phyloP scores from a whole-genome alignment of 1,140 invertebrate genomes.

The Heliconius congener region DNA sequence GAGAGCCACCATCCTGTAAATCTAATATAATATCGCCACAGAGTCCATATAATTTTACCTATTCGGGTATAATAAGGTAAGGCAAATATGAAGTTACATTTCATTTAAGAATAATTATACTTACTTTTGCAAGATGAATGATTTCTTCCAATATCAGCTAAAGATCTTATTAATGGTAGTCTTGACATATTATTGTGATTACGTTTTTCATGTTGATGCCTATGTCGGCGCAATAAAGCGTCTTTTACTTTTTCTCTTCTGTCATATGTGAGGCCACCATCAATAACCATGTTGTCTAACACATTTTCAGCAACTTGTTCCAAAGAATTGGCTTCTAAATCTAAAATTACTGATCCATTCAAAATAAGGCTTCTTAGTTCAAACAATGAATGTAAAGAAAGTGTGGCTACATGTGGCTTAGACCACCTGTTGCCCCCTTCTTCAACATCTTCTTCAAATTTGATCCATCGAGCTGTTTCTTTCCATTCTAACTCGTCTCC shows the following conservation, averaged over 20 bases:
- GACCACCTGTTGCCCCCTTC: slow-evolving; percentile 97
- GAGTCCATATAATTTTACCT: slow-evolving; percentile 51
- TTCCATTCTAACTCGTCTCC: slow-evolving; percentile 97
- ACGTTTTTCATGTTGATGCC: slow-evolving; percentile 96
- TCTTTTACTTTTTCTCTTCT: slow-evolving; percentile 92
- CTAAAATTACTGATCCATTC: slow-evolving; percentile 94
- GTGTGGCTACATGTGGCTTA: slow-evolving; percentile 95
- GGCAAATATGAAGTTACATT: slow-evolving; percentile 12
- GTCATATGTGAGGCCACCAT: slow-evolving; percentile 87
- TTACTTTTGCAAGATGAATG: slow-evolving; percentile 97
- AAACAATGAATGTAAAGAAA: slow-evolving; percentile 95
- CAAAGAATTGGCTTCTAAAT: slow-evolving; percentile 92
- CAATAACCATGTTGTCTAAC: slow-evolving; percentile 94
- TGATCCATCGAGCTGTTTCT: slow-evolving; percentile 98
- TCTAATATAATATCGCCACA: slow-evolving; percentile 82
- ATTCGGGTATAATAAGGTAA: slow-evolving; percentile 30
- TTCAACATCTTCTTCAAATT: slow-evolving; percentile 97
- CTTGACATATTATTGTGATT: slow-evolving; percentile 90
- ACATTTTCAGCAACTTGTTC: slow-evolving; percentile 95
- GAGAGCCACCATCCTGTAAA: slow-evolving; percentile 83
- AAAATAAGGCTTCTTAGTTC: slow-evolving; percentile 93
- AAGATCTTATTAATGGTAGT: slow-evolving; percentile 95
- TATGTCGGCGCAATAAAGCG: slow-evolving; percentile 93
- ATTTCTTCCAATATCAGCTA: slow-evolving; percentile 98
- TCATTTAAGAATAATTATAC: slow-evolving; percentile 55